These are phyloP conservation scores for Microcebus lehilahytsara DNA, from an alignment of 2,113 vertebrate species.

Conservation along the genomic window DNA sequence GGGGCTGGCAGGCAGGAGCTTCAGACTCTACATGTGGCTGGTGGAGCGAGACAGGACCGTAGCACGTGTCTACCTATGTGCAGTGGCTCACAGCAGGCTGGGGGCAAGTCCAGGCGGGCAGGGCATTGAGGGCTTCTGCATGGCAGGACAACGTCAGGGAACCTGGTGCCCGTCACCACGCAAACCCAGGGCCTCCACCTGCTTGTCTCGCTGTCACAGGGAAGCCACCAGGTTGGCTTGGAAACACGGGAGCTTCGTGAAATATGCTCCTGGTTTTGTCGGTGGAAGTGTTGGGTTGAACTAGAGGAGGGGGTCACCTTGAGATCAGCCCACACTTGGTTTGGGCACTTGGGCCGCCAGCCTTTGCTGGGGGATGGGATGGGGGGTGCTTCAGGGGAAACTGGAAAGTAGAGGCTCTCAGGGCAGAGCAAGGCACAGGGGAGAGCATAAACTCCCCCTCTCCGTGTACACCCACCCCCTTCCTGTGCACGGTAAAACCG, in stretches of 20 bases:
- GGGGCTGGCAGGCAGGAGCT: background rate
- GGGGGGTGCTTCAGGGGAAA: background rate
- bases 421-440: background rate
- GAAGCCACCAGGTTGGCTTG: background rate
- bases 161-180: background rate
- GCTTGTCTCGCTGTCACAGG: background rate
- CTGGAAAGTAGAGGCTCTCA: background rate
- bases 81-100: background rate
- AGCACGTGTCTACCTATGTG: background rate
- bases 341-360: background rate
- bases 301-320: background rate
- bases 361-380: background rate
- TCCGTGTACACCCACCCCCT: rapidly evolving
- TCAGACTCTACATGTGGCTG: background rate
- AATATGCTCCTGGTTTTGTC: background rate
- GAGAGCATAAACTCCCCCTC: background rate
- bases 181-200: background rate
- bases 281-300: background rate
- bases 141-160: background rate
- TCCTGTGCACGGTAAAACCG: no score
- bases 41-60: no score
- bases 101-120: background rate
- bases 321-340: no score
- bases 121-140: background rate
- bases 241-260: background rate